Base-by-base conservation (phyloP, 1,140 invertebrate species). In the Lucilia cuprina region DNA sequence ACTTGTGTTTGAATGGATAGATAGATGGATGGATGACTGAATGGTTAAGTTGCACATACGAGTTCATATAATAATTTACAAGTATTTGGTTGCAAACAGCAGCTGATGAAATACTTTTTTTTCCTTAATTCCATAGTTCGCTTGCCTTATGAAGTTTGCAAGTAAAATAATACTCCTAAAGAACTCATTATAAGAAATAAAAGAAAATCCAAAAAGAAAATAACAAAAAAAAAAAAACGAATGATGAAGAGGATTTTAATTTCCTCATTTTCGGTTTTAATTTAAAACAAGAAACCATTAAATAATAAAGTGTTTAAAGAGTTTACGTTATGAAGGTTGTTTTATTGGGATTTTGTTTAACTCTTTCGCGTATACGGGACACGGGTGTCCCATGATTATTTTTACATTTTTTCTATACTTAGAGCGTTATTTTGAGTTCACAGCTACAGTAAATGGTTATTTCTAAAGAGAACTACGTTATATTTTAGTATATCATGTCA, bases 41-140 rank as follows among this genome's bases (percentile, higher is more conserved):
- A 3, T 30, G 25, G 5, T 25, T 70, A 70, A 70, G 65, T 21
- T 21, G 65, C 65, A 70, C 41, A 41, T 41, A 41, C 41, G 41
- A 41, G 10, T 2, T 5, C 14, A 60, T 30, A 60, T 60, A 60
- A 60, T 70, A 21, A 70, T 70, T n/a, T 19, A 70, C n/a, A 70
- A 70, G 19, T 21, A 70, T 70, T 70, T 70, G 65, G 65, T 70
- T 70, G 65, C 65, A 70, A 70, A 19, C n/a, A 70, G 65, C 65
- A 70, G 65, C 65, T 70, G 65, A 70, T 70, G 19, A 19, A 60
- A 60, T 60, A 60, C 55, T 60, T 0, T 60, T 60, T 25, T 21
- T 70, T 25, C 5, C 12, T 70, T 10, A 19, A 70, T 10, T 19
- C 21, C 21, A 10, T 70, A 25, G 65, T n/a, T 70, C 19, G 65